Evolutionary conservation across 2,113 vertebrate species (phyloP).

Genomic region (Nannospalax galili): DNA sequence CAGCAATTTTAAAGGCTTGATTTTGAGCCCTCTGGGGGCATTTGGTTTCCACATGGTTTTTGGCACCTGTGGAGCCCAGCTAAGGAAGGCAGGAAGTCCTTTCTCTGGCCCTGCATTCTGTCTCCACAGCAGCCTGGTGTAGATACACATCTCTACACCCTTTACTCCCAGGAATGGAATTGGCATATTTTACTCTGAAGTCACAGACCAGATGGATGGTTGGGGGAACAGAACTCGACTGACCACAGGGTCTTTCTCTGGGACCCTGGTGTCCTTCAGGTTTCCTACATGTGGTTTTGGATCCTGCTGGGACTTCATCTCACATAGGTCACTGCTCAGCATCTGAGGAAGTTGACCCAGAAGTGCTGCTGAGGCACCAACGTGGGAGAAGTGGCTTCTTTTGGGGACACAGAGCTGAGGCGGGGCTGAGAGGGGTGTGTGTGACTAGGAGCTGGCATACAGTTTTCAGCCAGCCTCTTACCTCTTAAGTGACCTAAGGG

Average conservation of each 20-base stretch:
- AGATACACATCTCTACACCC: not conserved
- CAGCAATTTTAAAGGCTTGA: not conserved
- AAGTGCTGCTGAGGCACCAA: not conserved
- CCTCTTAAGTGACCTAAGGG: not conserved
- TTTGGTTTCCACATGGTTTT: constrained; percentile 9
- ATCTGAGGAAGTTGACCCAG: not conserved
- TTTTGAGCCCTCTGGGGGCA: not conserved
- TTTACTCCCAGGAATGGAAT: constrained; percentile 38
- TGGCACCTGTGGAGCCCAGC: not conserved
- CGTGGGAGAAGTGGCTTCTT: not conserved
- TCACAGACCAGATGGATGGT: not conserved
- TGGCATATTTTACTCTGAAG: not conserved
- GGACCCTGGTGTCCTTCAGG: not conserved
- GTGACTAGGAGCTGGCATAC: not conserved
- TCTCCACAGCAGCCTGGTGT: not conserved
- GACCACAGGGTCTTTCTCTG: not conserved
- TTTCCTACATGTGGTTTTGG: not conserved
- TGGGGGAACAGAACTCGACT: not conserved
- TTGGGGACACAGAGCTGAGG: not conserved
- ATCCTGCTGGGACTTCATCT: not conserved
- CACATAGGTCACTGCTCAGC: not conserved
- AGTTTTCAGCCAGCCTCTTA: not conserved
- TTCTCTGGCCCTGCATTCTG: not conserved
- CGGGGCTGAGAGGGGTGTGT: not conserved
- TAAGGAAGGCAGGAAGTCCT: not conserved